Percentiles rank a stretch among this genome's conserved stretches.
phyloP scores from a whole-genome alignment of 2,113 vertebrate species.

The pig (Sus scrofa) region DNA sequence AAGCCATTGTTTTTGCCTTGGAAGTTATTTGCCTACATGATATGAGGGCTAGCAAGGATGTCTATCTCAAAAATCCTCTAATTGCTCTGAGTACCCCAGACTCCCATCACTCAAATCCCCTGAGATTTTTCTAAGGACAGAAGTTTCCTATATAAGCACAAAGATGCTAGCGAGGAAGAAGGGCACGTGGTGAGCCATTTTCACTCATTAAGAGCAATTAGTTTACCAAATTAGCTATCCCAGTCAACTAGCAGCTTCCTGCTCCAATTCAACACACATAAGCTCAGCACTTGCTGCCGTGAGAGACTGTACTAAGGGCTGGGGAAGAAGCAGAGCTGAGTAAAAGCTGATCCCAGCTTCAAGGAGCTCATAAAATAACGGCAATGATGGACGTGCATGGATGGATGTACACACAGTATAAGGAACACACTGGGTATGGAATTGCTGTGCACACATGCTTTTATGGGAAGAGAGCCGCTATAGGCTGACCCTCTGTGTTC shows the following conservation, averaged over 20 bases:
- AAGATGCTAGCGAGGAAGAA: not conserved
- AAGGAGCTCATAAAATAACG: not conserved
- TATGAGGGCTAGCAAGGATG: not conserved
- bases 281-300: too few species aligned
- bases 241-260: not conserved
- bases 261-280: not conserved
- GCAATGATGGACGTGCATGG: rapidly evolving
- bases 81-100: not conserved
- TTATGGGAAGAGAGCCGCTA: not conserved
- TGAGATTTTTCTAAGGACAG: not conserved
- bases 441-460: not conserved
- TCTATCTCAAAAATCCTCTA: not conserved
- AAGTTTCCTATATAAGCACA: not conserved
- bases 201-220: constrained; percentile 4
- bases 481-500: not conserved
- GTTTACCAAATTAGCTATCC: constrained; percentile 15
- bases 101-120: not conserved
- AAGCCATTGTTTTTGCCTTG: too few species aligned
- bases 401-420: not conserved
- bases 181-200: not conserved
- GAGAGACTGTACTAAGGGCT: not conserved
- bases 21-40: not conserved
- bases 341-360: not conserved
- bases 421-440: not conserved
- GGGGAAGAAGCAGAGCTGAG: not conserved